Evolutionary conservation across 1,140 invertebrate species (phyloP).

Genomic region (Drosophila quadrilineata): DNA sequence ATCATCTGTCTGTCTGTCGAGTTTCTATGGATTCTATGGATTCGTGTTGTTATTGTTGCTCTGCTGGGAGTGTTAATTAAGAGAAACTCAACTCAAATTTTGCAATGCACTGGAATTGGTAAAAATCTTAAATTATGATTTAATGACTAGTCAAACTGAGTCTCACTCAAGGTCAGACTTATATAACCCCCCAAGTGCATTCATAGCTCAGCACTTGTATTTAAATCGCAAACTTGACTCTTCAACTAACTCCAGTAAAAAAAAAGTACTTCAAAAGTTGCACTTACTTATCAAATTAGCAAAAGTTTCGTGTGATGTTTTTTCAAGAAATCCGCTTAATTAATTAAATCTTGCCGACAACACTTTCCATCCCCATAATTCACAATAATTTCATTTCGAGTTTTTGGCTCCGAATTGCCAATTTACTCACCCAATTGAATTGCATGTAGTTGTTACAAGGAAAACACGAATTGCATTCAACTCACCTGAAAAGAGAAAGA

Average conservation of each 20-base stretch:
- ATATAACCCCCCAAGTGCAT: too few species aligned
- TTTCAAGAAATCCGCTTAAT: slow-evolving; percentile 1
- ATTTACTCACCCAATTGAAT: slow-evolving; percentile 23
- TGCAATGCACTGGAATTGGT: background rate
- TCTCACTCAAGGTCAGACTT: too few species aligned
- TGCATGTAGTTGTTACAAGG: background rate
- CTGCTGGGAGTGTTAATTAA: slow-evolving; percentile 64
- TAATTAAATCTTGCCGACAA: slow-evolving; percentile 11
- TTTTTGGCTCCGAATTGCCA: too few species aligned
- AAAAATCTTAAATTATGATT: background rate
- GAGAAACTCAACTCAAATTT: background rate
- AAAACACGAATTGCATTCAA: background rate
- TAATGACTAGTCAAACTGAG: background rate
- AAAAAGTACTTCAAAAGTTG: slow-evolving; percentile 8
- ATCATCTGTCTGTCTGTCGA: slow-evolving; percentile 27
- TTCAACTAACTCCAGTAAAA: too few species aligned
- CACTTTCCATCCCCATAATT: background rate
- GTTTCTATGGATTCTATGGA: too few species aligned
- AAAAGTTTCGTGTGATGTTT: slow-evolving; percentile 10
- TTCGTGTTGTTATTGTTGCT: slow-evolving; percentile 12
- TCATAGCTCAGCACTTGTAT: too few species aligned
- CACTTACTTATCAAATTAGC: slow-evolving; percentile 17
- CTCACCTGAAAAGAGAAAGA: slow-evolving; percentile 62
- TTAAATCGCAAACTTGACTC: too few species aligned
- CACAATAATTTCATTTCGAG: too few species aligned